Evolutionary conservation across 2,113 vertebrate species (phyloP).

Genomic region (Herpetotheres cachinnans): DNA sequence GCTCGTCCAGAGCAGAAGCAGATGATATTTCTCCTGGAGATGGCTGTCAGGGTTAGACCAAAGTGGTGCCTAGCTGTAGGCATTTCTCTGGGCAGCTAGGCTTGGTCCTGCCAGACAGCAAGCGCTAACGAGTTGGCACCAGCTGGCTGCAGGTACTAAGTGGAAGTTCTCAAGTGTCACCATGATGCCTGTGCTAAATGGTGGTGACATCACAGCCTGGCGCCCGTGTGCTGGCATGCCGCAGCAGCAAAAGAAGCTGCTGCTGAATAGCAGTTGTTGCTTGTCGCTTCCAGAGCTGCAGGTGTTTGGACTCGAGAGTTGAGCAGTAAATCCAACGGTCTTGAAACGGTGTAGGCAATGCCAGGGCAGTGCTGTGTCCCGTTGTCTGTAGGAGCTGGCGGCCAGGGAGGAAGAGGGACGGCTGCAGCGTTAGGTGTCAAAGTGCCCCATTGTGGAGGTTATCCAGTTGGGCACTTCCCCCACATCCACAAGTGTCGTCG

Average conservation of each 20-base stretch:
- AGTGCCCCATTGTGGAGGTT: not conserved
- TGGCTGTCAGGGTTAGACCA: not conserved
- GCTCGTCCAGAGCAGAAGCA: not conserved
- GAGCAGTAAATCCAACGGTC: no score
- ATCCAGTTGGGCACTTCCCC: not conserved
- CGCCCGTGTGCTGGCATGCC: not conserved
- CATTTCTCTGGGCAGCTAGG: not conserved
- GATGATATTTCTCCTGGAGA: not conserved
- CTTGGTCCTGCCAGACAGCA: not conserved
- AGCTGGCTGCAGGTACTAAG: fast-evolving
- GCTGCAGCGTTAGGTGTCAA: not conserved
- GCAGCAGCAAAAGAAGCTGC: not conserved
- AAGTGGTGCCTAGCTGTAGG: not conserved
- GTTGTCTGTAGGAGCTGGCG: not conserved
- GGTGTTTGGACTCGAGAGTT: not conserved
- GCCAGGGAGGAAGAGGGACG: not conserved
- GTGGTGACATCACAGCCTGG: not conserved
- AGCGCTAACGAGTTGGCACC: fast-evolving
- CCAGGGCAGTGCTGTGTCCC: not conserved
- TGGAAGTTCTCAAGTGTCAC: not conserved
- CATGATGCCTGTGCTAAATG: fast-evolving
- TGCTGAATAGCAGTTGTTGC: not conserved
- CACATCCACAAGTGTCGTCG: not conserved
- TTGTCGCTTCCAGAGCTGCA: not conserved
- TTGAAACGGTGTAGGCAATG: not conserved